Percentiles rank a stretch among this genome's conserved stretches.
These are phyloP conservation scores for Syrrhaptes paradoxus DNA, from an alignment of 2,113 vertebrate genomes.

Conservation along the genomic window DNA sequence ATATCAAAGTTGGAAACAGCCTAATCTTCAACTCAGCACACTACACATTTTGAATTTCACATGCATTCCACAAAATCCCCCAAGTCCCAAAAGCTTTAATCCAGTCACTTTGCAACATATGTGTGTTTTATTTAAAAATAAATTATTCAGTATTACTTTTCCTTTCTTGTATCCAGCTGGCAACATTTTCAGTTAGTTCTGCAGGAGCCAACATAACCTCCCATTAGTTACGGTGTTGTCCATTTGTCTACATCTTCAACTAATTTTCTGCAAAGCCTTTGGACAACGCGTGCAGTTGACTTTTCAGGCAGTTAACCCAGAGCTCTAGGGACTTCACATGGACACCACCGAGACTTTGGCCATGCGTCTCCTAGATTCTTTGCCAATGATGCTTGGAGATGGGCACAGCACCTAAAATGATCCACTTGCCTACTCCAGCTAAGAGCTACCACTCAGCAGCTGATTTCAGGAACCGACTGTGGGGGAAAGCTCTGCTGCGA, in stretches of 20 bases:
- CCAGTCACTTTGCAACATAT: conserved; percentile 51
- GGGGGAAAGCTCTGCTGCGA: neutral
- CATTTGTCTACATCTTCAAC: conserved; percentile 7
- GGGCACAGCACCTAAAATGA: neutral
- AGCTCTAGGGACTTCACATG: neutral
- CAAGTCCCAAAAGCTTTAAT: conserved; percentile 55
- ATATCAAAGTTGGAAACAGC: conserved; percentile 40
- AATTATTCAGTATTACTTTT: conserved; percentile 58
- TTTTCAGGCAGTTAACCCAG: neutral
- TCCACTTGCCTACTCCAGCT: neutral
- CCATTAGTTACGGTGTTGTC: neutral
- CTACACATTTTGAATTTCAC: conserved; percentile 59
- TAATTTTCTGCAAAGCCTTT: neutral
- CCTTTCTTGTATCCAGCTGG: conserved; percentile 53
- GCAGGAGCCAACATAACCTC: conserved; percentile 15
- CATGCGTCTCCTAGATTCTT: neutral
- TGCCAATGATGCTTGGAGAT: neutral
- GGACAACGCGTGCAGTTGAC: neutral
- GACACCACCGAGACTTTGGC: neutral
- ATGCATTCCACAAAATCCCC: conserved; percentile 56
- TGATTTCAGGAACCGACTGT: neutral
- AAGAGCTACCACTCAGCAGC: neutral
- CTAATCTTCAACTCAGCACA: conserved; percentile 42
- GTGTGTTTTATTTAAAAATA: conserved; percentile 61
- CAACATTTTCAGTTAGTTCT: conserved; percentile 2